Base-by-base conservation (phyloP, 2,888 invertebrate genomes). In the Ormyrus pomaceus region DNA sequence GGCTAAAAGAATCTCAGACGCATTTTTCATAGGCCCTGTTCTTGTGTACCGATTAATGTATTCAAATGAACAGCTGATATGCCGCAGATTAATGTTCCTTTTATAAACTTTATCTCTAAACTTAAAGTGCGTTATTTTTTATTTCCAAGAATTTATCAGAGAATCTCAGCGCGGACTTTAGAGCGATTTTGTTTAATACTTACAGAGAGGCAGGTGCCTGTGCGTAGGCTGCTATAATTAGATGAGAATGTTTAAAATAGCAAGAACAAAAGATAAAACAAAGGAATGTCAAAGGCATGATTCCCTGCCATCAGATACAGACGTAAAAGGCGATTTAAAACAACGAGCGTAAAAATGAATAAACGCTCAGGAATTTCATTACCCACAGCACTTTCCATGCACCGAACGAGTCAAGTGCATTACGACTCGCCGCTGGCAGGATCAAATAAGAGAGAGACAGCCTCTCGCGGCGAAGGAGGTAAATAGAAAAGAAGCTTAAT, bases 61-160 rank as follows among this genome's bases (percentile, higher is more conserved):
- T 83, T 83, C 79, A 83, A 83, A 82, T 81, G 81, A 82, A 83
- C 76, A 80, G 79, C 81, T 59, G 66, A 59, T 75, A 56, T 50
- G 58, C 69, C 34, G 56, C 13, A n/a, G 74, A 58, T 58, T 65
- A 58, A 56, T 74, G 56, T 45, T 8, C 50, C 50, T 74, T 65
- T 74, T 58, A 50, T 58, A 13, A 55, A 62, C 65, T 55, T 34
- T n/a, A 7, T 74, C 65, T 58, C 45, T 10, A 56, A 58, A 65
- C 50, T 74, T 58, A 50, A 11, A n/a, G 10, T 13, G 13, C 11
- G 7, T 2, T 34, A 34, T 34, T 34, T 34, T 34, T 34, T 34
- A 34, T 4, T 34, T 34, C 34, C 34, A 34, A 34, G 34, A 34
- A 34, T 34, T 4, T 34, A 34, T 34, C 34, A 34, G 34, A 34